Evolutionary conservation across 2,888 invertebrate genomes (phyloP).

Genomic region (Drosophila flavopinicola): DNA sequence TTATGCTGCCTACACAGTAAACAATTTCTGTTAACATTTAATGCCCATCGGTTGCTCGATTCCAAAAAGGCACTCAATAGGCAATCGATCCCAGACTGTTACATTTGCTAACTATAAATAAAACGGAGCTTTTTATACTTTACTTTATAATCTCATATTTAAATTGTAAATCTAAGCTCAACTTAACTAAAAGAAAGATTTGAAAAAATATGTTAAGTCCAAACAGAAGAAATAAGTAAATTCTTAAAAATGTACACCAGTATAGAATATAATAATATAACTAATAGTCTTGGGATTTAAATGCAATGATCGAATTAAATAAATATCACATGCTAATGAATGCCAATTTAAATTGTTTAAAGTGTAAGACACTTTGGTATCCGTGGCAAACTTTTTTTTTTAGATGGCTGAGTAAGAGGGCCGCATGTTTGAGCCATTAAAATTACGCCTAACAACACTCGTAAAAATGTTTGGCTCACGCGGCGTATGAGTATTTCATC

Average conservation of each 20-base stretch:
- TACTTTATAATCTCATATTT: too few relatives aligned
- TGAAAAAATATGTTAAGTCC: too few relatives aligned
- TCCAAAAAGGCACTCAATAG: too few relatives aligned
- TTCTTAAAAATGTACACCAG: too few relatives aligned
- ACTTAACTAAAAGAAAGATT: too few relatives aligned
- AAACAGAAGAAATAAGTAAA: neutral
- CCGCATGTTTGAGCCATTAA: slow-evolving; percentile 75
- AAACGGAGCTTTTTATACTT: too few relatives aligned
- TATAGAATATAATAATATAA: too few relatives aligned
- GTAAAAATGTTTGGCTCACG: slow-evolving; percentile 64
- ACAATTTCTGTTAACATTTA: neutral
- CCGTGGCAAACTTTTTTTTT: slow-evolving; percentile 39
- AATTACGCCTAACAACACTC: slow-evolving; percentile 78
- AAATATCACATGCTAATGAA: too few relatives aligned
- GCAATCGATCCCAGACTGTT: neutral
- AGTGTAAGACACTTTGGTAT: slow-evolving; percentile 63
- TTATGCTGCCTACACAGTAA: slow-evolving; percentile 19
- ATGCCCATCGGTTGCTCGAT: too few relatives aligned
- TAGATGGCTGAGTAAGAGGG: slow-evolving; percentile 22
- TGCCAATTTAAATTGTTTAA: neutral
- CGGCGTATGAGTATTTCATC: slow-evolving; percentile 68
- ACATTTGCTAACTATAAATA: neutral
- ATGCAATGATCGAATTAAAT: too few relatives aligned
- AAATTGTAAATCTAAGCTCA: too few relatives aligned
- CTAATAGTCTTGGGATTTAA: too few relatives aligned